Base-by-base conservation (phyloP, 1,140 invertebrate genomes). In the Orchestia grillus region DNA sequence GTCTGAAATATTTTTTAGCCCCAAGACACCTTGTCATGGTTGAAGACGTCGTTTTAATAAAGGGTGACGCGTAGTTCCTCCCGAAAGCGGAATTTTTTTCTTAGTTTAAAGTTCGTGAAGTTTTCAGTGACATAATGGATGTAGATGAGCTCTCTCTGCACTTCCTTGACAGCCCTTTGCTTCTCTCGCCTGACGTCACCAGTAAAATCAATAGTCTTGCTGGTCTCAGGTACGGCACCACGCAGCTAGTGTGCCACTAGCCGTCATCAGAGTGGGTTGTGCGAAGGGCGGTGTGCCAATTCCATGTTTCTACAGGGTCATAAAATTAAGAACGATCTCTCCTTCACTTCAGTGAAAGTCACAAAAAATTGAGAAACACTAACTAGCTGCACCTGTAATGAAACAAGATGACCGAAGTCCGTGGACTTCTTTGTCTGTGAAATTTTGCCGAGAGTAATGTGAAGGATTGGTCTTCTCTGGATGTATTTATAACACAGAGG, bases 161-260 rank as follows among this genome's bases (percentile, higher is more conserved):
- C 88, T 42, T 41, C 28, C 88, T 90, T 90, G 88, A 90, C 36
- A 42, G 41, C 88, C 88, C 42, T 41, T 90, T 42, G 88, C 43
- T 90, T 90, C 88, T 90, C 88, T 90, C 42, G 15, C 88, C 4
- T 90, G 88, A 90, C 88, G 88, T 90, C 88, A 90, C 41, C n/a
- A 90, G 28, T 28, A 90, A 90, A 90, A 90, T 90, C 88, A 90
- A 90, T 90, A 90, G 88, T 4, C 28, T 41, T 42, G 88, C 43
- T 42, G 88, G 43, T 41, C 88, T 90, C 88, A 90, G 88, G 88
- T 90, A 90, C 88, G 28, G 42, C 88, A 90, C 88, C 11, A 90
- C 88, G 42, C 41, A 90, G 88, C 43, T 41, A 90, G 88, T 90
- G 88, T 90, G 88, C n/a, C 88, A 90, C 88, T 41, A 4, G 41